Conservation (phyloP, 2,113 vertebrate genomes). For the Notothenia rossii region DNA sequence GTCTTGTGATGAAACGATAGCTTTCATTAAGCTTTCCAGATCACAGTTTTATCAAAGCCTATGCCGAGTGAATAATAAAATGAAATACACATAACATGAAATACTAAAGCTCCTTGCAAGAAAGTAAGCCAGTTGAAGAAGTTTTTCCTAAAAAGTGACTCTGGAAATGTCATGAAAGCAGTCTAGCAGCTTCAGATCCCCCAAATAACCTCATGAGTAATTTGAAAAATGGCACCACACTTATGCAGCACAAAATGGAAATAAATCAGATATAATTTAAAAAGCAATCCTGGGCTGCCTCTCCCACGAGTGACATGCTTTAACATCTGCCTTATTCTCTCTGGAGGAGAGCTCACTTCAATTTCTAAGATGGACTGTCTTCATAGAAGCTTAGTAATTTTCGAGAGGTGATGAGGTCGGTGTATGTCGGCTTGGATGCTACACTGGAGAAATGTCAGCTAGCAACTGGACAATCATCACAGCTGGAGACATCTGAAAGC, state of each 20-base stretch:
- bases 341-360: conserved; percentile 3
- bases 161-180: not conserved
- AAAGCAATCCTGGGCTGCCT: not conserved
- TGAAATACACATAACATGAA: conserved; percentile 4
- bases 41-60: not conserved
- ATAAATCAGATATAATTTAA: conserved; percentile 4
- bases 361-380: conserved; percentile 28
- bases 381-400: conserved; percentile 27
- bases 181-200: not conserved
- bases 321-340: conserved; percentile 17
- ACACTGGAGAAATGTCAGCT: conserved; percentile 38
- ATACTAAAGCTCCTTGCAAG: conserved; percentile 4
- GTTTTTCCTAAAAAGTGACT: not conserved
- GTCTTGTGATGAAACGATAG: not conserved
- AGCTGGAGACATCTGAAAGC: conserved; percentile 63
- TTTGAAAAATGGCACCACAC: not conserved
- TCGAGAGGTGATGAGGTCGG: conserved; percentile 19
- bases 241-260: conserved; percentile 12
- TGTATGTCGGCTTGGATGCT: conserved; percentile 17
- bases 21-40: not conserved
- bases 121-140: not conserved
- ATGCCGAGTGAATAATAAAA: not conserved
- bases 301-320: conserved; percentile 13
- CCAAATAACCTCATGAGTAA: conserved; percentile 29
- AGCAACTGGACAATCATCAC: conserved; percentile 61